These are phyloP conservation scores for Psilopsiagon aymara DNA, from an alignment of 2,113 vertebrate species.

Conservation along the genomic window DNA sequence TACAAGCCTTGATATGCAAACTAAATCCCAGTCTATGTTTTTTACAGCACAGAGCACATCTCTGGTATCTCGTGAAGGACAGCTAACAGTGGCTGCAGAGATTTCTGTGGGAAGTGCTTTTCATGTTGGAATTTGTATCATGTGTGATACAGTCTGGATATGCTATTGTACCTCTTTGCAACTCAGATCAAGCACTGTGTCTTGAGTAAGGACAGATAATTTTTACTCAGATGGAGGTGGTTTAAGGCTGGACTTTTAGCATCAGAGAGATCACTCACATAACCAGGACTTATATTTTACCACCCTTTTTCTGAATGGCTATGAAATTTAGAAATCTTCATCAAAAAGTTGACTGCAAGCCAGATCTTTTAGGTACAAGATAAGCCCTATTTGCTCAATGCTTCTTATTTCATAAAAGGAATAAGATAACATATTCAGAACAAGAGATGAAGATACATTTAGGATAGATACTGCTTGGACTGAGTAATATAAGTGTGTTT, in stretches of 20 bases:
- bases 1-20: neutral
- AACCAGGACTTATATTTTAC: neutral
- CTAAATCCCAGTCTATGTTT: neutral
- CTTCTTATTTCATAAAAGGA: neutral
- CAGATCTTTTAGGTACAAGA: neutral
- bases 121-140: accelerated
- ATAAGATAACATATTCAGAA: neutral
- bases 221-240: neutral
- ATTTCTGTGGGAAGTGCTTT: neutral
- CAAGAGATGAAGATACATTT: neutral
- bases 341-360: neutral
- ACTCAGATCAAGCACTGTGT: neutral
- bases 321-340: neutral
- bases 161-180: neutral
- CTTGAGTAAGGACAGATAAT: neutral
- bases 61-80: neutral
- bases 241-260: neutral
- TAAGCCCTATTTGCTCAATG: neutral
- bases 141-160: neutral
- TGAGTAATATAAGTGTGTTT: neutral
- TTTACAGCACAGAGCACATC: neutral
- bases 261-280: neutral
- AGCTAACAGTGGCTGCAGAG: neutral
- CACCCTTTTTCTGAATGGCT: neutral
- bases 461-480: neutral